Evolutionary conservation across 2,113 vertebrate genomes (phyloP), one percentile per base, ranked within the genome.

Genomic region (Rhipidura dahli): DNA sequence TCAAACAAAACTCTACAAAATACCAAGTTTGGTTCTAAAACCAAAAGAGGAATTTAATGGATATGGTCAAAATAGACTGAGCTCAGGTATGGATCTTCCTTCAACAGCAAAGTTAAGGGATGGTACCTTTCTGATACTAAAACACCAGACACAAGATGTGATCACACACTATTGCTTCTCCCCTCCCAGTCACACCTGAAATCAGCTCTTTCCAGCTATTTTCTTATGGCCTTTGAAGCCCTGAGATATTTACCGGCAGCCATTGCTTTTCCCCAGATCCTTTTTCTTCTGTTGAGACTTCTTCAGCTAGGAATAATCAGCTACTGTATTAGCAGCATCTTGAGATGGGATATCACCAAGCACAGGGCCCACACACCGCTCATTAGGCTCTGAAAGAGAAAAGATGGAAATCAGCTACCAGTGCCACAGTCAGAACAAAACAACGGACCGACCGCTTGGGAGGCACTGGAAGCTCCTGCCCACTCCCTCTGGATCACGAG

Each of bases 161-260:
- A 57, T 57, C 18, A 57, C 50, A 65, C 3, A 33, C 50, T 68
- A 87, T 26, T 77, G 15, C 22, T 83, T 63, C 42, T 31, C 7
- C 27, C 23, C 14, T 80, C 30, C 16, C 19, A 14, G 44, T 40
- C 33, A 80, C 59, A 73, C 37, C 30, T 39, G 30, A 53, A 82
- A 80, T 79, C 65, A 60, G 27, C 4, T 80, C 18, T 77, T 87
- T 72, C 12, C 35, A 42, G 13, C 13, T 51, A 53, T 71, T 88
- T 88, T 69, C 44, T 61, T 65, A 60, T 0, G 7, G 35, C 26
- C 73, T 56, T 42, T 94, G 56, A 33, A n/a, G 15, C 90, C 17
- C 45, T 50, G n/a, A 83, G 83, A 89, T 91, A 83, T 84, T 98
- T 98, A 99, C 99, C 98, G 6, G 99, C 98, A 98, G 99, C 98